These are phyloP conservation scores for Drosophila repleta DNA, from an alignment of 1,140 invertebrate genomes.

Conservation along the genomic window DNA sequence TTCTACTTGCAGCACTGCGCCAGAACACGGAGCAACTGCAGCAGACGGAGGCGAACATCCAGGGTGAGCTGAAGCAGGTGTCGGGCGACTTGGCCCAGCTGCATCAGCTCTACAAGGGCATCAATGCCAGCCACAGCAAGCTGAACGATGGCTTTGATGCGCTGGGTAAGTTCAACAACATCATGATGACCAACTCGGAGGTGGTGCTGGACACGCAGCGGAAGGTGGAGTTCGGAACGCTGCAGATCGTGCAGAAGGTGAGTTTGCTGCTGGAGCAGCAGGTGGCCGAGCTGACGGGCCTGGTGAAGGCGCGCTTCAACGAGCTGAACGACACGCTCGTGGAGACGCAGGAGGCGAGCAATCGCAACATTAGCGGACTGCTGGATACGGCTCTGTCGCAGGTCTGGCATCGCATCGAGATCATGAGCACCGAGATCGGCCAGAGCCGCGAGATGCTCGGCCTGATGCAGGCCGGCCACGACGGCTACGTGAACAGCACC, in stretches of 20 bases:
- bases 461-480: conserved; percentile 91
- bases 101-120: conserved; percentile 84
- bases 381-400: conserved; percentile 93
- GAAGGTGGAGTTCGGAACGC: conserved; percentile 92
- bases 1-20: conserved; percentile 48
- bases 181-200: conserved; percentile 93
- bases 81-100: conserved; percentile 76
- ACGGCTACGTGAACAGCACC: conserved; percentile 92
- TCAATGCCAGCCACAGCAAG: conserved; percentile 86
- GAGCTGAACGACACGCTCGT: conserved; percentile 88
- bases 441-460: conserved; percentile 90
- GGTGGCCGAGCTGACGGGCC: conserved; percentile 87
- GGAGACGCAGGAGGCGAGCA: conserved; percentile 89
- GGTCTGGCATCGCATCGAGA: conserved; percentile 94
- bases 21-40: conserved; percentile 84
- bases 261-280: conserved; percentile 89
- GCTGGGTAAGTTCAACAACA: conserved; percentile 90
- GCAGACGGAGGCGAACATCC: conserved; percentile 64
- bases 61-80: conserved; percentile 82
- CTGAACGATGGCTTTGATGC: conserved; percentile 84
- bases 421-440: conserved; percentile 93
- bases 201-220: conserved; percentile 93
- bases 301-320: conserved; percentile 88
- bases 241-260: conserved; percentile 93
- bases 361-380: conserved; percentile 90